Conservation (phyloP, 1,140 invertebrate species). For the Panonychus citri region DNA sequence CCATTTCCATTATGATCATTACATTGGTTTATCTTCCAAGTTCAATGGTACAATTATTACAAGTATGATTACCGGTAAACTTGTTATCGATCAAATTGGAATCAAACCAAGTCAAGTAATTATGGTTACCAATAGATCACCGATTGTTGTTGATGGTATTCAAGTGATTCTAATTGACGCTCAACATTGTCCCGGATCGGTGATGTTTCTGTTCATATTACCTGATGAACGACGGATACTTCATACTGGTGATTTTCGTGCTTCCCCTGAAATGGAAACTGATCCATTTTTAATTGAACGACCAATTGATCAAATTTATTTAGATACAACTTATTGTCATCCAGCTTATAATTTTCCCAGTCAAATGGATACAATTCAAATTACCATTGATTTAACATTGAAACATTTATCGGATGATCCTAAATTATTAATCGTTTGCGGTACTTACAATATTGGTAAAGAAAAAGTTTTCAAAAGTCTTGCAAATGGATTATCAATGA, state of each 20-base stretch:
- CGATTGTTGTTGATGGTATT: conserved; percentile 24
- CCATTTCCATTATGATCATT: conserved; percentile 56
- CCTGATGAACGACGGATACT: conserved; percentile 24
- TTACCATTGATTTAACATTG: conserved; percentile 26
- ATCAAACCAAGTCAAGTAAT: neutral
- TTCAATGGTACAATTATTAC: conserved; percentile 36
- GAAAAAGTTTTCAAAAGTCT: conserved; percentile 45
- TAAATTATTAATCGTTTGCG: conserved; percentile 39
- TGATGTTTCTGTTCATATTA: conserved; percentile 5
- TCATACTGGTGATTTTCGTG: conserved; percentile 52
- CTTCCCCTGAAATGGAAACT: conserved; percentile 36
- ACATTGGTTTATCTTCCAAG: conserved; percentile 38
- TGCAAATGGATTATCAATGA: conserved; percentile 32
- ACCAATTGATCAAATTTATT: conserved; percentile 36
- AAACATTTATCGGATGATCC: conserved; percentile 22
- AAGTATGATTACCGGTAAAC: conserved; percentile 31
- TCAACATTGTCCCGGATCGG: conserved; percentile 31
- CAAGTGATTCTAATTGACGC: conserved; percentile 44
- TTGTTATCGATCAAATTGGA: neutral
- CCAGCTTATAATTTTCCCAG: conserved; percentile 37
- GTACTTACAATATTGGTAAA: conserved; percentile 48
- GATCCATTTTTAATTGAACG: conserved; percentile 33
- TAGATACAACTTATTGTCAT: conserved; percentile 53
- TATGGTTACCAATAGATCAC: neutral
- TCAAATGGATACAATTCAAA: conserved; percentile 33